Percentiles rank a stretch among this genome's conserved stretches.
Evolutionary conservation across 2,888 invertebrate genomes (phyloP).

Genomic region (Phalangium opilio): DNA sequence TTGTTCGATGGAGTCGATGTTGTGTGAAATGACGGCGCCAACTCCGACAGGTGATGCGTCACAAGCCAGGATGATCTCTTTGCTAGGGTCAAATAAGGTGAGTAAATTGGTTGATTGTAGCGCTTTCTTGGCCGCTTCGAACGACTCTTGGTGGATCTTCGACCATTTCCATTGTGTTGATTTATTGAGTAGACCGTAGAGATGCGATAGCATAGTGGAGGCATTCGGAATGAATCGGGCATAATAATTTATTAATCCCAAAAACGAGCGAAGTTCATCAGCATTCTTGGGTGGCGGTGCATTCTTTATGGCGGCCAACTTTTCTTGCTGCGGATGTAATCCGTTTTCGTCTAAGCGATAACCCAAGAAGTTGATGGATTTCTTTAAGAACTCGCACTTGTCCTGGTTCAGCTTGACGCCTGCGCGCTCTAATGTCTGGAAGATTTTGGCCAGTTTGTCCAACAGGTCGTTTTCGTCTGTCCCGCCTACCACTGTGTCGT

Average conservation of each 20-base stretch:
- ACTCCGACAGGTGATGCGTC: conserved; percentile 28
- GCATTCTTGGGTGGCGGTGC: conserved; percentile 22
- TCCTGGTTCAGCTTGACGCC: conserved; percentile 7
- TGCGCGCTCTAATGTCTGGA: neutral
- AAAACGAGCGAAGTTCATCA: conserved; percentile 22
- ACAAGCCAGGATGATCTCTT: conserved; percentile 25
- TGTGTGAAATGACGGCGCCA: conserved; percentile 23
- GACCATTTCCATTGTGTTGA: conserved; percentile 17
- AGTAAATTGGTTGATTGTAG: conserved; percentile 21
- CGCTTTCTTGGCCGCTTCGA: conserved; percentile 20
- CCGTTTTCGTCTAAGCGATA: conserved; percentile 20
- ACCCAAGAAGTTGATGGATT: conserved; percentile 21
- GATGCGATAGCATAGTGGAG: conserved; percentile 18
- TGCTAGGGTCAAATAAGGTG: conserved; percentile 24
- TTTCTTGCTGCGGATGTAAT: conserved; percentile 17
- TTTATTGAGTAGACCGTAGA: conserved; percentile 20
- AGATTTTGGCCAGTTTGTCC: neutral
- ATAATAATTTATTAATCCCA: conserved; percentile 25
- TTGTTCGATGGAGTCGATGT: conserved; percentile 30
- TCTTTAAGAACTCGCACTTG: conserved; percentile 21
- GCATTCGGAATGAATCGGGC: conserved; percentile 22
- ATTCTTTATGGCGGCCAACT: conserved; percentile 21
- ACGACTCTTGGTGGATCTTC: conserved; percentile 15
- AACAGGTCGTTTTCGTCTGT: neutral
- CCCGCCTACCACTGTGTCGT: neutral